A percentile compares a stretch with the other conserved stretches of the same genome.
phyloP scores from a whole-genome alignment of 1,140 invertebrate genomes.

The Rhyacophila brunnea region DNA sequence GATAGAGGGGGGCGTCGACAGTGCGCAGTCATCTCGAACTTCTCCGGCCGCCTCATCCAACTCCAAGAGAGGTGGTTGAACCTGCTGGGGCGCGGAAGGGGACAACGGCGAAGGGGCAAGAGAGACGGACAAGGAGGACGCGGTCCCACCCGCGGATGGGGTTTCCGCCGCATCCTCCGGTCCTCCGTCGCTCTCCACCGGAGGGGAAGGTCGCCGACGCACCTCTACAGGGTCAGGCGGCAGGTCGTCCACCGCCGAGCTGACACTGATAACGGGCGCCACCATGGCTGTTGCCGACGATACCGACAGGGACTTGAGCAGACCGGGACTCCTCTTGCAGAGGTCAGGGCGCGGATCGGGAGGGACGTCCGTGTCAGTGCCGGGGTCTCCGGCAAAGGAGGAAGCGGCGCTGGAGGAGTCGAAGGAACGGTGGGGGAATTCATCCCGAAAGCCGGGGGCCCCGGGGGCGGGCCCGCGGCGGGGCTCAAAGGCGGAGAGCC shows the following conservation, averaged over 20 bases:
- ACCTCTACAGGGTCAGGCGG: constrained; percentile 39
- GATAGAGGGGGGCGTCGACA: no score
- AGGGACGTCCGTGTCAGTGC: constrained; percentile 38
- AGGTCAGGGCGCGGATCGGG: constrained; percentile 29
- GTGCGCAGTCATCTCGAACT: neutral
- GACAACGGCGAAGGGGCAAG: constrained; percentile 40
- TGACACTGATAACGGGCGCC: constrained; percentile 70
- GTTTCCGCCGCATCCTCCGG: constrained; percentile 36
- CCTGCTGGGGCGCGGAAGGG: constrained; percentile 10
- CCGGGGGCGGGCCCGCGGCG: constrained; percentile 44
- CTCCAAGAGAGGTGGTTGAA: constrained; percentile 3
- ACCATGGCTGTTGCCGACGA: constrained; percentile 40
- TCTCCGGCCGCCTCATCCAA: neutral
- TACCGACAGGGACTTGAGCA: constrained; percentile 43
- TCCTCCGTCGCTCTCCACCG: constrained; percentile 33
- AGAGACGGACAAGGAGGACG: constrained; percentile 39
- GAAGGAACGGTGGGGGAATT: constrained; percentile 30
- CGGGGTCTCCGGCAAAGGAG: constrained; percentile 42
- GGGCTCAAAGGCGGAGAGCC: constrained; percentile 50
- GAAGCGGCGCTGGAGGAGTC: constrained; percentile 34
- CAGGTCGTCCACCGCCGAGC: constrained; percentile 64
- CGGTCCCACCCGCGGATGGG: constrained; percentile 34
- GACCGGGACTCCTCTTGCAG: constrained; percentile 42
- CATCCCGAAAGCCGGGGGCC: constrained; percentile 38
- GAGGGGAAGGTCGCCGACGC: constrained; percentile 24